Percentiles rank a stretch among this genome's conserved stretches.
Conservation (phyloP, 2,113 vertebrate genomes). For the Spea bombifrons region DNA sequence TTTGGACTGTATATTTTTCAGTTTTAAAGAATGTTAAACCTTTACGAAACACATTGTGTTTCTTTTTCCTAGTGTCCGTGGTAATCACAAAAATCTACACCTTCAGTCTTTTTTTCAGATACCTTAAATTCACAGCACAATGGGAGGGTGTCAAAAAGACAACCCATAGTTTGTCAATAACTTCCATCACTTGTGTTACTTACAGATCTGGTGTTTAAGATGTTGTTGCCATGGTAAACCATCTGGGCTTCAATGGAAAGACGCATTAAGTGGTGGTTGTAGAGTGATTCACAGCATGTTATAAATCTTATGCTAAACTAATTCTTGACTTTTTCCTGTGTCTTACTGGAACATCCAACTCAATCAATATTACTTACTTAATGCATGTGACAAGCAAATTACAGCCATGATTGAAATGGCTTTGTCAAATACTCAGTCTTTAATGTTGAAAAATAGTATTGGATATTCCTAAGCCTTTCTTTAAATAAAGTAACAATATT, state of each 20-base stretch:
- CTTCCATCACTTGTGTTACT: conserved; percentile 62
- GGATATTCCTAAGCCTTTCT: too few relatives aligned
- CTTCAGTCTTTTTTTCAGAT: conserved; percentile 49
- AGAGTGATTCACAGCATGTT: conserved; percentile 55
- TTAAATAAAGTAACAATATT: too few relatives aligned
- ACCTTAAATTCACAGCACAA: conserved; percentile 52
- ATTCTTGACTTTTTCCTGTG: conserved; percentile 57
- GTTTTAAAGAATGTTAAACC: too few relatives aligned
- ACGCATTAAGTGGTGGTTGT: conserved; percentile 56
- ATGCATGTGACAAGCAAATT: conserved; percentile 54
- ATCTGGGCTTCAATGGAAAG: conserved; percentile 55
- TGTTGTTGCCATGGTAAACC: conserved; percentile 60
- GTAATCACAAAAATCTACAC: conserved; percentile 54
- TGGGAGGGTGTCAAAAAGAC: conserved; percentile 54
- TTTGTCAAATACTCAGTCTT: background rate
- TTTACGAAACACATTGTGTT: too few relatives aligned
- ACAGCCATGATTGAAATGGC: conserved; percentile 22
- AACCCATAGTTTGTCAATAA: conserved; percentile 57
- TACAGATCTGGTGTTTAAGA: conserved; percentile 56
- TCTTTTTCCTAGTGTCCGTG: background rate
- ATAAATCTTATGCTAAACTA: conserved; percentile 61
- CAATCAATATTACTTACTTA: conserved; percentile 56
- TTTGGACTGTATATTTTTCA: too few relatives aligned
- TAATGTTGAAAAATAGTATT: too few relatives aligned
- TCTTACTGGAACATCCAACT: conserved; percentile 50